Evolutionary conservation across 2,113 vertebrate species (phyloP).

Genomic region (Prionailurus bengalensis): DNA sequence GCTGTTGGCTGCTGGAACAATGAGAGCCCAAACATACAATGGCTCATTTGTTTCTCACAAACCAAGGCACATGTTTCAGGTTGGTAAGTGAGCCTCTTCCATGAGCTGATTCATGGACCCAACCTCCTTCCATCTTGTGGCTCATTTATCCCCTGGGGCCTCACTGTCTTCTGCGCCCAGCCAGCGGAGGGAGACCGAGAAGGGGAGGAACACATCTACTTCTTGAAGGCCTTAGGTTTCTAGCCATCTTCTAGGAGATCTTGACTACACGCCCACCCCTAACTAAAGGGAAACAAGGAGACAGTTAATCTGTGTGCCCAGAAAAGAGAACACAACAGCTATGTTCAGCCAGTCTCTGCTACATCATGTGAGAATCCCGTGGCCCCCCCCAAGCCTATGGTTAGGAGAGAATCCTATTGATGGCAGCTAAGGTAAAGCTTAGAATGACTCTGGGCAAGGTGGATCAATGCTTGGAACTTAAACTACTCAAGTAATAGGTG

Average conservation of each 20-base stretch:
- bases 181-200: background rate
- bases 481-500: background rate
- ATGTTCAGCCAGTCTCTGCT: background rate
- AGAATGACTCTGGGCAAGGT: background rate
- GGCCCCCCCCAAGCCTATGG: background rate
- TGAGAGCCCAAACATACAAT: background rate
- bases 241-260: background rate
- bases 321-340: background rate
- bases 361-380: background rate
- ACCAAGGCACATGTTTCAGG: background rate
- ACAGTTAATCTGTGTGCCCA: background rate
- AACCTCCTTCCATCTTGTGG: background rate
- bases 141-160: background rate
- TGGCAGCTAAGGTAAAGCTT: background rate
- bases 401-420: background rate
- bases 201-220: background rate
- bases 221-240: background rate
- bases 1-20: background rate
- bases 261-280: background rate
- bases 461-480: background rate
- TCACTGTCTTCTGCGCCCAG: background rate
- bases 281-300: background rate
- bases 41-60: background rate
- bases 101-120: background rate
- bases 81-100: background rate